Percentiles rank a stretch among this genome's conserved stretches.
These are phyloP conservation scores for Tyto alba DNA, from an alignment of 2,113 vertebrate genomes.

Conservation along the genomic window DNA sequence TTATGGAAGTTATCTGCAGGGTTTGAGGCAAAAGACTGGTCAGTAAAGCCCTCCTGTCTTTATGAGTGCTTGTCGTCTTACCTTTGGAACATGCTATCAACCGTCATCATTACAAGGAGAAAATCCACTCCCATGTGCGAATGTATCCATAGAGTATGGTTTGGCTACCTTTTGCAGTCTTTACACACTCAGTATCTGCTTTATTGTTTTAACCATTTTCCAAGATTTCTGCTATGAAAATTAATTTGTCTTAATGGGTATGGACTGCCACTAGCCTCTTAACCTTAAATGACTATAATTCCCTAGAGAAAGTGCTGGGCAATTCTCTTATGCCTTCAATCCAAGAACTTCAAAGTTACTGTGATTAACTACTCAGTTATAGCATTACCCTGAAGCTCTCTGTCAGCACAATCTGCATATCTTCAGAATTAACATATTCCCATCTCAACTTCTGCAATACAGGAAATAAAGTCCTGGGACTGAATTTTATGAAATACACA, in stretches of 20 bases:
- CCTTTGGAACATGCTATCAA: neutral
- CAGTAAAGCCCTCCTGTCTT: neutral
- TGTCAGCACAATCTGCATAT: slow-evolving; percentile 61
- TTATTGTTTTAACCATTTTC: neutral
- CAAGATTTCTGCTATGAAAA: neutral
- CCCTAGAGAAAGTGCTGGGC: neutral
- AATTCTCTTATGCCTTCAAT: neutral
- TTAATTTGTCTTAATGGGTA: neutral
- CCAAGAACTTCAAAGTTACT: slow-evolving; percentile 49
- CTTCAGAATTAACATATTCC: slow-evolving; percentile 33
- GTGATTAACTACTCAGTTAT: slow-evolving; percentile 32
- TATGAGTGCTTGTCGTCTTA: rapidly evolving
- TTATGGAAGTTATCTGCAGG: neutral
- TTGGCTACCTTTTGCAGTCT: neutral
- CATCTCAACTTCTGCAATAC: slow-evolving; percentile 21
- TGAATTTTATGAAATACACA: slow-evolving; percentile 18
- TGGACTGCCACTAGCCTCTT: neutral
- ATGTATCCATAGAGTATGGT: neutral
- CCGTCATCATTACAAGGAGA: neutral
- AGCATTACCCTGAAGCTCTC: slow-evolving; percentile 10
- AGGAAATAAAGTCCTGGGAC: slow-evolving; percentile 28
- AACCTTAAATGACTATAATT: slow-evolving; percentile 37
- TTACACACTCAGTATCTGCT: neutral
- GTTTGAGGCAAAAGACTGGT: neutral
- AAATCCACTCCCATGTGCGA: neutral